phyloP scores from a whole-genome alignment of 2,113 vertebrate genomes.

The Micromys minutus region DNA sequence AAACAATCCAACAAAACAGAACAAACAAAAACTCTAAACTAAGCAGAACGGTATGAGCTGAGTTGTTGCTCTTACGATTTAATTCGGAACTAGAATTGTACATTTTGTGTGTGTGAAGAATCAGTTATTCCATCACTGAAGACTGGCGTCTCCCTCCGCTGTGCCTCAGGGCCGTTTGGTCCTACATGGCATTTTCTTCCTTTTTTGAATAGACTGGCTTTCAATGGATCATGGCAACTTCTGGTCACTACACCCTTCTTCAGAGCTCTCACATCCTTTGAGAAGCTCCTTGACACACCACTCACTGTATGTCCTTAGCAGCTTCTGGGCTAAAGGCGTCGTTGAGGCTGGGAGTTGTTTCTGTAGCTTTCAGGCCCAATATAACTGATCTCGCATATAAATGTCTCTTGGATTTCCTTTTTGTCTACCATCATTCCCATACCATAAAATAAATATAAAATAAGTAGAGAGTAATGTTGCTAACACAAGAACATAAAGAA shows the following conservation, averaged over 20 bases:
- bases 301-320: neutral
- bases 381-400: too few species aligned
- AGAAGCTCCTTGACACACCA: neutral
- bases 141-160: neutral
- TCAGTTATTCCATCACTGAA: neutral
- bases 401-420: neutral
- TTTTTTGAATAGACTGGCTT: neutral
- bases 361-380: too few species aligned
- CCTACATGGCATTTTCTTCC: neutral
- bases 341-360: neutral
- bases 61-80: neutral
- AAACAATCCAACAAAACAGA: neutral
- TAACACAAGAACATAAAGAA: neutral
- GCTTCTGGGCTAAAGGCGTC: neutral
- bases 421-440: neutral
- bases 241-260: neutral
- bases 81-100: neutral
- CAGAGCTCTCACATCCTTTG: neutral
- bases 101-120: neutral
- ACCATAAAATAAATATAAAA: neutral
- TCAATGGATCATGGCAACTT: neutral
- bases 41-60: neutral
- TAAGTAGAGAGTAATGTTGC: neutral
- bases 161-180: neutral
- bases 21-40: neutral